Percentiles rank a stretch among this genome's conserved stretches.
Conservation (phyloP, 2,113 vertebrate genomes). For the Callopanchax toddi region DNA sequence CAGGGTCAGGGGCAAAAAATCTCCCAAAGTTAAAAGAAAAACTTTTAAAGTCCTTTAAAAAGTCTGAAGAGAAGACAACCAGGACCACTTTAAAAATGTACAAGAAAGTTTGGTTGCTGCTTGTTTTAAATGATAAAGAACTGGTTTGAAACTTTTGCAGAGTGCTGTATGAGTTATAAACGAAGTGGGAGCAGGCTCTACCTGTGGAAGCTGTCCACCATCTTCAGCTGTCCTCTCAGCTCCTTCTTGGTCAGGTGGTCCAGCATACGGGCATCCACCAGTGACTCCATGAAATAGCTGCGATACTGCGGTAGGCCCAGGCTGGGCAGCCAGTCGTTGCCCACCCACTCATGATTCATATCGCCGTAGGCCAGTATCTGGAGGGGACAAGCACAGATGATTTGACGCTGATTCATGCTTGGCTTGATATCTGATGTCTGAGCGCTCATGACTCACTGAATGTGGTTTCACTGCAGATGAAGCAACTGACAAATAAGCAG, state of each 20-base stretch:
- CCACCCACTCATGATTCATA: conserved; percentile 96
- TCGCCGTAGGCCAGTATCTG: conserved; percentile 94
- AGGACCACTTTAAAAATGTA: too few species aligned
- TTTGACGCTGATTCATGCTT: conserved; percentile 38
- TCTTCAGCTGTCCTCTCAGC: conserved; percentile 92
- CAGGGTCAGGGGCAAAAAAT: not conserved
- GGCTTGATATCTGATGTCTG: conserved; percentile 13
- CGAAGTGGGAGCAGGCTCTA: conserved; percentile 43
- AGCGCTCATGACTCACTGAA: conserved; percentile 39
- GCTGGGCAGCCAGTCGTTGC: conserved; percentile 94
- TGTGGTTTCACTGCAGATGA: conserved; percentile 14
- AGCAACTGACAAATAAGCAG: conserved; percentile 7
- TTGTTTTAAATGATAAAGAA: not conserved
- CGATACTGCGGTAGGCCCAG: conserved; percentile 92
- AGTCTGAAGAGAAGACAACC: not conserved
- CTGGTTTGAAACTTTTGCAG: not conserved
- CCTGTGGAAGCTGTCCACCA: conserved; percentile 98
- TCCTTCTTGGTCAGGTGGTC: conserved; percentile 97
- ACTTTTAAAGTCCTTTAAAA: not conserved
- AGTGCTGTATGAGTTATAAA: too few species aligned
- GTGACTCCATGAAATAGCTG: conserved; percentile 95
- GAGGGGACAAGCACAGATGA: conserved; percentile 41
- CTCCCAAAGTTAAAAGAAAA: not conserved
- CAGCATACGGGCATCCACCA: conserved; percentile 94
- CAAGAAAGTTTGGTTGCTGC: not conserved